phyloP scores from a whole-genome alignment of 1,140 invertebrate species.

The Drosophila carrolli region DNA sequence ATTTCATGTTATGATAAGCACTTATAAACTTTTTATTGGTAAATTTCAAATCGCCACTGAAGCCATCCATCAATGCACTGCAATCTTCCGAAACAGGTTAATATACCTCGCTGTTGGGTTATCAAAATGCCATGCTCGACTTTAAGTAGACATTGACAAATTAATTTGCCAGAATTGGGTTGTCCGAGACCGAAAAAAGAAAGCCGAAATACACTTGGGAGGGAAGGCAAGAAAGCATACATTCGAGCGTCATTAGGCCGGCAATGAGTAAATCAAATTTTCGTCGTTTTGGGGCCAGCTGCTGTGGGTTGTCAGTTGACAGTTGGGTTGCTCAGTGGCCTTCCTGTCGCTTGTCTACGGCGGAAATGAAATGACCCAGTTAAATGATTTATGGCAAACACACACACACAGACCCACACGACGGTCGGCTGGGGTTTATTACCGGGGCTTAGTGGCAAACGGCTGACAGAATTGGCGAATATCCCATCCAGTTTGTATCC shows the following conservation, averaged over 20 bases:
- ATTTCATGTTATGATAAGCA: not conserved
- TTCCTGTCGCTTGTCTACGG: constrained; percentile 71
- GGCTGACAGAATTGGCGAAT: constrained; percentile 24
- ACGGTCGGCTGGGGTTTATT: constrained; percentile 35
- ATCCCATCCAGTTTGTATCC: not conserved
- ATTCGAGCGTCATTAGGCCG: constrained; percentile 65
- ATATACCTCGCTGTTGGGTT: constrained; percentile 19
- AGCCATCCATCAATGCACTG: constrained; percentile 36
- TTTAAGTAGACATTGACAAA: constrained; percentile 82
- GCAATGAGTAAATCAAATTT: constrained; percentile 80
- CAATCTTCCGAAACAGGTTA: constrained; percentile 30
- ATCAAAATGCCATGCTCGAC: constrained; percentile 66
- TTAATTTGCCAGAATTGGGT: constrained; percentile 59
- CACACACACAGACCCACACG: constrained; percentile 19
- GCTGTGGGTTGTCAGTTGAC: constrained; percentile 60
- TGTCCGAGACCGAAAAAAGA: constrained; percentile 3
- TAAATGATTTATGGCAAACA: constrained; percentile 74
- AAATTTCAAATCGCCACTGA: constrained; percentile 13
- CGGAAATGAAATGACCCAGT: constrained; percentile 82
- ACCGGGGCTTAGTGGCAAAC: constrained; percentile 49
- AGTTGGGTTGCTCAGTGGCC: constrained; percentile 57
- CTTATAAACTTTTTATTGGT: not conserved
- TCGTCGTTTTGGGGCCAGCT: constrained; percentile 55
- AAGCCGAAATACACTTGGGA: constrained; percentile 13
- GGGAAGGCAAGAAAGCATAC: constrained; percentile 17